phyloP scores from a whole-genome alignment of 2,888 invertebrate species.

The Dimorphilus gyrociliatus region DNA sequence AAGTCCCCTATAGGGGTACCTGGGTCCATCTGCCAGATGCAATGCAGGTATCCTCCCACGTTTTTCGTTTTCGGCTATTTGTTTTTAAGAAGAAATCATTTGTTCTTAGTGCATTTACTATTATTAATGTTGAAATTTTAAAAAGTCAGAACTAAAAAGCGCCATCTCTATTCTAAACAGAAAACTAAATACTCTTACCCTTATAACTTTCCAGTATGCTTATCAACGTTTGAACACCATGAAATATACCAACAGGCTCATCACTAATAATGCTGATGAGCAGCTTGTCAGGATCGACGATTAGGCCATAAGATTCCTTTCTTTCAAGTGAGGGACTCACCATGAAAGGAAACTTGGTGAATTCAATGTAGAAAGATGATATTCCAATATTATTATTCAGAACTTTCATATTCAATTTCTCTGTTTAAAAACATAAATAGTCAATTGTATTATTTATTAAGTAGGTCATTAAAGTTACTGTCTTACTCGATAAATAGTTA shows the following conservation, averaged over 20 bases:
- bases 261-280: conserved; percentile 6
- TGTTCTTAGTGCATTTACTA: background rate
- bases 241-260: conserved; percentile 8
- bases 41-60: conserved; percentile 1
- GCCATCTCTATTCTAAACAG: background rate
- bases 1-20: conserved; percentile 25
- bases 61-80: background rate
- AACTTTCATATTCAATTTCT: too few relatives aligned
- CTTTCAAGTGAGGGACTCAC: too few relatives aligned
- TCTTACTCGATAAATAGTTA: too few relatives aligned
- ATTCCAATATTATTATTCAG: too few relatives aligned
- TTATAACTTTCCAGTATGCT: conserved; percentile 1
- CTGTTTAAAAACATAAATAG: too few relatives aligned
- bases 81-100: background rate
- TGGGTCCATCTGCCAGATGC: conserved; percentile 17
- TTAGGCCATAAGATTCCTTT: conserved; percentile 12
- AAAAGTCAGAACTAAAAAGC: background rate
- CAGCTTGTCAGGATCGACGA: conserved; percentile 6
- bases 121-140: too few relatives aligned
- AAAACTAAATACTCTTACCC: background rate
- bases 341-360: too few relatives aligned
- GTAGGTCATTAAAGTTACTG: too few relatives aligned
- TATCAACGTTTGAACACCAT: conserved; percentile 9
- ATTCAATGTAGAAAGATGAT: too few relatives aligned
- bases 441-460: too few relatives aligned